phyloP scores from a whole-genome alignment of 2,113 vertebrate species.

The Scopus umbretta region DNA sequence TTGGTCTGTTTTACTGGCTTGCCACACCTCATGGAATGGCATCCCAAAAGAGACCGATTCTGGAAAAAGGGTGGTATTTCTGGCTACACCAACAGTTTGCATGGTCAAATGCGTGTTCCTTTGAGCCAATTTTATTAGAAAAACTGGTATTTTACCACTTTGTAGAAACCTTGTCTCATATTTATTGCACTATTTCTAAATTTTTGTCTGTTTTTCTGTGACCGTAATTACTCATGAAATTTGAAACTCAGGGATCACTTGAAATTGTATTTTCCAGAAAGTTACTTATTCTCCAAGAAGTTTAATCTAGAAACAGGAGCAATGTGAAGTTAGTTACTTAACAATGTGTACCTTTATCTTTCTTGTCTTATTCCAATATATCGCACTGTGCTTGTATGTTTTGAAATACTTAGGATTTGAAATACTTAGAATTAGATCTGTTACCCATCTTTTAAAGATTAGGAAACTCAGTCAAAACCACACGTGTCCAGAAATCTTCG shows the following conservation, averaged over 20 bases:
- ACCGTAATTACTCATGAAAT: neutral
- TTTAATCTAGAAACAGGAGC: neutral
- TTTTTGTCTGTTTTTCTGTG: neutral
- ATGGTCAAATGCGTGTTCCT: neutral
- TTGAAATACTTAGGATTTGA: neutral
- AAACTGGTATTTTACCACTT: neutral
- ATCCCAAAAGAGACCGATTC: neutral
- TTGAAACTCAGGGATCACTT: neutral
- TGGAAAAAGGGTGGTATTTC: neutral
- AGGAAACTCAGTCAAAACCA: neutral
- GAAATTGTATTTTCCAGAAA: neutral
- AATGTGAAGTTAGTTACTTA: neutral
- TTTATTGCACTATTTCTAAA: neutral
- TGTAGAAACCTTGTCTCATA: neutral
- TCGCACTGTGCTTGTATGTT: neutral
- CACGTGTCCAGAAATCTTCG: neutral
- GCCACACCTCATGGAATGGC: neutral
- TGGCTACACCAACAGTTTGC: neutral
- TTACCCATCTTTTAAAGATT: neutral
- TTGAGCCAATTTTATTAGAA: neutral
- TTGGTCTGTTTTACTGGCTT: neutral
- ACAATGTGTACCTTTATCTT: neutral
- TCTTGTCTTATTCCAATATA: neutral
- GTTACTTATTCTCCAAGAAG: neutral
- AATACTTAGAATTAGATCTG: neutral